Evolutionary conservation across 1,140 invertebrate species (phyloP), one percentile per base, ranked within the genome.

Genomic region (Sitophilus oryzae): DNA sequence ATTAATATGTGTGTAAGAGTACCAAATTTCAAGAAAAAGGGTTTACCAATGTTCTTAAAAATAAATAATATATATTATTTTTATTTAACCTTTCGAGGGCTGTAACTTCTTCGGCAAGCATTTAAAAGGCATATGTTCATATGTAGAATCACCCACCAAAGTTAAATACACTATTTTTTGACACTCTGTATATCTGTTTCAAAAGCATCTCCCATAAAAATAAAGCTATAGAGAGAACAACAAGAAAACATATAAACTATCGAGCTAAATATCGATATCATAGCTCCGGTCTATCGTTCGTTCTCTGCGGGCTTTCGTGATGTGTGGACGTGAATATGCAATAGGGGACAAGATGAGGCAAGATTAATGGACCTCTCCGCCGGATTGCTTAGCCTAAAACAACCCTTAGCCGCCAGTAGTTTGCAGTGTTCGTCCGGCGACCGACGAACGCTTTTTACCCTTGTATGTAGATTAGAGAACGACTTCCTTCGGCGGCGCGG

Each of bases 291-390:
- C 52, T 53, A 44, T 11, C 21, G 22, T 42, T 57, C 35, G 46
- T 50, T 42, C 60, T 38, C 55, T 22, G 52, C 57, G 51, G 63
- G 59, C 64, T 67, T 66, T 66, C 66, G 62, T 68, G 68, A 70
- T 70, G 68, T 70, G 68, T 70, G 68, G 68, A 70, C 64, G 68
- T 70, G 68, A 70, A 70, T 70, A 70, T 70, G 68, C 68, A 70
- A 68, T 70, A 63, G 66, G 66, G 66, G 56, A 65, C 59, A 63
- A 65, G 66, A 70, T 65, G 66, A 67, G 66, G 61, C 58, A 70
- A 68, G 68, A 70, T 70, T 70, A 70, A 70, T 70, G 68, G 68
- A 68, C 62, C 63, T 61, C 56, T 63, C 54, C 41, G 44, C 61
- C 60, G 67, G 61, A 68, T 66, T 66, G 65, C 66, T 69, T 63